Evolutionary conservation across 2,113 vertebrate species (phyloP).

Genomic region (Antennarius striatus): DNA sequence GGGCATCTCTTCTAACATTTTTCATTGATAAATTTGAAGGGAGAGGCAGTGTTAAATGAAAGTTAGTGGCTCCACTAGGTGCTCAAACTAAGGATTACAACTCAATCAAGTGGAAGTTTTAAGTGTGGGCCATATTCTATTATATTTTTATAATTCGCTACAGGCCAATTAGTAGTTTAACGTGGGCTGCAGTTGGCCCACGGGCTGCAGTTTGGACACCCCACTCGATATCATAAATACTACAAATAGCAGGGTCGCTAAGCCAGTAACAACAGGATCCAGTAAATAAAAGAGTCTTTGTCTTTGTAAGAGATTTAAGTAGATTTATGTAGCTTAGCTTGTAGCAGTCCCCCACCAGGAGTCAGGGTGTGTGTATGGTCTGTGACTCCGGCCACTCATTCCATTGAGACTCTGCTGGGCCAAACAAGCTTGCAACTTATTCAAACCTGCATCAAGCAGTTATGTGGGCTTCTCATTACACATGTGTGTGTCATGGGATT

Average conservation of each 20-base stretch:
- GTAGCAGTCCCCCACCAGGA: conserved; percentile 32
- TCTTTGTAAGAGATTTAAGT: conserved; percentile 50
- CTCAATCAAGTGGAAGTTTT: no score
- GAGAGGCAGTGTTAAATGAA: no score
- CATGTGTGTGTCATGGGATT: conserved; percentile 40
- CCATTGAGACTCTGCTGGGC: conserved; percentile 36
- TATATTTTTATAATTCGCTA: no score
- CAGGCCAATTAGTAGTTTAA: no score
- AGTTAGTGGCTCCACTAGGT: no score
- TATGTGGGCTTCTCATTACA: conserved; percentile 24
- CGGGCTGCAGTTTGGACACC: no score
- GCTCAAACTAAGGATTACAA: no score
- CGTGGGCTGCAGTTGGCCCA: no score
- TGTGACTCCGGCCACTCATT: conserved; percentile 39
- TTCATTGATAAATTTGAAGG: no score
- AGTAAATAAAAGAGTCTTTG: conserved; percentile 70
- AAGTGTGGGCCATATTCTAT: no score
- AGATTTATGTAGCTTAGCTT: conserved; percentile 70
- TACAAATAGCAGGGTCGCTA: conserved; percentile 36
- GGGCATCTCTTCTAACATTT: no score
- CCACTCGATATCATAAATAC: conserved; percentile 21
- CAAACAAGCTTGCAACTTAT: conserved; percentile 53
- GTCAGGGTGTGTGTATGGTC: conserved; percentile 35
- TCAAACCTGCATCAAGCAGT: conserved; percentile 39
- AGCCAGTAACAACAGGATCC: conserved; percentile 61